phyloP scores from a whole-genome alignment of 2,888 invertebrate genomes.

The Amiota communis region DNA sequence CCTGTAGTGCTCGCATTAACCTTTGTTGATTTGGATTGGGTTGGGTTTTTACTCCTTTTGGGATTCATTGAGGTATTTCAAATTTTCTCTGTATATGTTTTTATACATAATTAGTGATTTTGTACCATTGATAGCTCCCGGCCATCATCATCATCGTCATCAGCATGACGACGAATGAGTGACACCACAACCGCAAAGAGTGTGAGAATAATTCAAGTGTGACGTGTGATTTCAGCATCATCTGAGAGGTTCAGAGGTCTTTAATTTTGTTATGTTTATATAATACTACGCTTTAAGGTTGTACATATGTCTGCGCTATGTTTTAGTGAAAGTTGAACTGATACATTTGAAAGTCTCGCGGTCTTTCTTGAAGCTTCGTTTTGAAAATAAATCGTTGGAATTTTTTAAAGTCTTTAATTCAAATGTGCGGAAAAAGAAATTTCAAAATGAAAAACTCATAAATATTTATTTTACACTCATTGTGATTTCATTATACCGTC shows the following conservation, averaged over 20 bases:
- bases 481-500: too few species aligned
- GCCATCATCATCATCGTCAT: background rate
- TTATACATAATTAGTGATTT: slow-evolving; percentile 23
- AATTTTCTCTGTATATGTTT: background rate
- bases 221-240: background rate
- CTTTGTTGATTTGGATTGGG: background rate
- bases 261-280: too few species aligned
- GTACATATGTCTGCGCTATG: too few species aligned
- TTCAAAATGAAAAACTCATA: too few species aligned
- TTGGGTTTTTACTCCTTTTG: background rate
- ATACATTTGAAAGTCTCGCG: background rate
- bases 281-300: background rate
- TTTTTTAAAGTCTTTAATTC: too few species aligned
- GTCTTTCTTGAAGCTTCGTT: too few species aligned
- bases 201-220: slow-evolving; percentile 6
- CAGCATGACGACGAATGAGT: background rate
- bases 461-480: too few species aligned
- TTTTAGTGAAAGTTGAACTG: background rate
- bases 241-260: background rate
- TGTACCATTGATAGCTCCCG: background rate
- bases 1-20: background rate
- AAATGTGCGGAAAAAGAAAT: too few species aligned
- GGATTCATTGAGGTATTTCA: slow-evolving; percentile 18
- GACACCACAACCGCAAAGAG: background rate
- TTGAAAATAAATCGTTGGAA: too few species aligned